phyloP scores from a whole-genome alignment of 2,888 invertebrate species.

The Cacoxenus indagator region DNA sequence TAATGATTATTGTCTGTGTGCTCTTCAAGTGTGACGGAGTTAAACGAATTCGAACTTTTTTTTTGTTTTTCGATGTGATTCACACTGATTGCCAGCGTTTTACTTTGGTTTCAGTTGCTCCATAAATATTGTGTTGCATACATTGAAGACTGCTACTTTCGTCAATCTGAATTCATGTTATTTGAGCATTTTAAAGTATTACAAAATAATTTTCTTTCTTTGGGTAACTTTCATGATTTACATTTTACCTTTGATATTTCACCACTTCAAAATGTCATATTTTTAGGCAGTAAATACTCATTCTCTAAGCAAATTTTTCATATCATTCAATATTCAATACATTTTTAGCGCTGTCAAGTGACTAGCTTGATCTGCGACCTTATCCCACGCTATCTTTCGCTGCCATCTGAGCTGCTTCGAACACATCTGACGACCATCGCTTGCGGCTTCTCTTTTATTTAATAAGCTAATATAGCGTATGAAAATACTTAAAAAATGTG shows the following conservation, averaged over 20 bases:
- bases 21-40: not conserved
- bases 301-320: too few species aligned
- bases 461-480: not conserved
- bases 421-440: not conserved
- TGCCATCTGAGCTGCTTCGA: not conserved
- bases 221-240: too few species aligned
- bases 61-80: not conserved
- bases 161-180: not conserved
- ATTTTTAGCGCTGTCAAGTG: too few species aligned
- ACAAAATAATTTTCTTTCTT: too few species aligned
- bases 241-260: too few species aligned
- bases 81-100: not conserved
- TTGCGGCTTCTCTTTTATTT: not conserved
- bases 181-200: too few species aligned
- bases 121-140: too few species aligned
- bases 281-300: too few species aligned
- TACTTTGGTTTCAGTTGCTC: not conserved
- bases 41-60: not conserved
- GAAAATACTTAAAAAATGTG: not conserved
- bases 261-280: too few species aligned
- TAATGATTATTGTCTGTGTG: slow-evolving; percentile 12
- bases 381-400: not conserved
- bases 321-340: too few species aligned
- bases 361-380: not conserved
- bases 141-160: not conserved